phyloP scores from a whole-genome alignment of 92 coral and sea anemone species.

The Chrysogorgia sp. region DNA sequence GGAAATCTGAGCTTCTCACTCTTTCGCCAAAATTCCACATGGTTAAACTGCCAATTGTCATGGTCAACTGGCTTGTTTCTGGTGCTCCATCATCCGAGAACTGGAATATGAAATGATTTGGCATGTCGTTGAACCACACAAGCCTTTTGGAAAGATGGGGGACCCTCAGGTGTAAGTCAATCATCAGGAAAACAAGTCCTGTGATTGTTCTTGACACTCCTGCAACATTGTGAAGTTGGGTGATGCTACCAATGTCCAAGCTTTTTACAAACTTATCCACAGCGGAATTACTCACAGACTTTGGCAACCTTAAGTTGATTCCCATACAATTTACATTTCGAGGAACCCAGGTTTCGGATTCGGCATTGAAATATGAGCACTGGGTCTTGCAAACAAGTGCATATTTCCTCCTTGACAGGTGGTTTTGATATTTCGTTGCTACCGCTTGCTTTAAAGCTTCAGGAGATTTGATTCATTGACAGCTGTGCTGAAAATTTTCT shows the following conservation, averaged over 20 bases:
- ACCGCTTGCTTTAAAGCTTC: slow-evolving; percentile 28
- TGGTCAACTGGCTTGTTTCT: slow-evolving; percentile 64
- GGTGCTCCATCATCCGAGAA: slow-evolving; percentile 85
- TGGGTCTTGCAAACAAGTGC: slow-evolving; percentile 57
- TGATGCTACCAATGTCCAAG: slow-evolving; percentile 54
- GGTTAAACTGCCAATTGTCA: slow-evolving; percentile 69
- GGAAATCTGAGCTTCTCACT: slow-evolving; percentile 68
- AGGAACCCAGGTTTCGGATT: slow-evolving; percentile 60
- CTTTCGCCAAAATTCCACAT: slow-evolving; percentile 68
- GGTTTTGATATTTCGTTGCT: slow-evolving; percentile 23
- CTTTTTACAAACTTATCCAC: slow-evolving; percentile 64
- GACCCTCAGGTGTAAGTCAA: slow-evolving; percentile 57
- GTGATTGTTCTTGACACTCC: slow-evolving; percentile 75
- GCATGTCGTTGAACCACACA: slow-evolving; percentile 59
- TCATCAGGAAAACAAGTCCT: slow-evolving; percentile 63
- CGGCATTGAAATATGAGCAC: slow-evolving; percentile 61
- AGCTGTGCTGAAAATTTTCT: slow-evolving; percentile 54
- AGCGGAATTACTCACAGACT: slow-evolving; percentile 34
- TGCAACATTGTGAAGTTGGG: slow-evolving; percentile 53
- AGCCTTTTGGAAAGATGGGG: slow-evolving; percentile 50
- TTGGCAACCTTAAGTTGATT: slow-evolving; percentile 49
- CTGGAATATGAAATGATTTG: slow-evolving; percentile 53
- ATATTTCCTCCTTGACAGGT: slow-evolving; percentile 48
- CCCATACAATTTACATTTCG: slow-evolving; percentile 64
- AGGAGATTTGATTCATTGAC: no score